Evolutionary conservation across 2,888 invertebrate genomes (phyloP).

Genomic region (Philereme transversata): DNA sequence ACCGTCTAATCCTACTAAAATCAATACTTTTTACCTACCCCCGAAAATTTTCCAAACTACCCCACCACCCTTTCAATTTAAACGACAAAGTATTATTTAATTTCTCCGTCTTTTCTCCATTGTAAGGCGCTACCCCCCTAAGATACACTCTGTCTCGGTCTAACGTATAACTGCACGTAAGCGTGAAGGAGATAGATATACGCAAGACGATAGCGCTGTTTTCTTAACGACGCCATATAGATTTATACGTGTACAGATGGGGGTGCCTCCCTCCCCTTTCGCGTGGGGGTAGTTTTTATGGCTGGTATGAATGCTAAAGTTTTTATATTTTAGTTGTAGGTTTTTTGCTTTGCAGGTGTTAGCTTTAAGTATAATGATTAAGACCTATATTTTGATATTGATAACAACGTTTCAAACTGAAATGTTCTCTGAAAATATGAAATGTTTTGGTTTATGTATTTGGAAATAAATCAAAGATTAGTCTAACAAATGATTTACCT

Average conservation of each 20-base stretch:
- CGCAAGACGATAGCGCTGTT: conserved; percentile 73
- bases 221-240: conserved; percentile 83
- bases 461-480: too few species aligned
- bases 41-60: conserved; percentile 73
- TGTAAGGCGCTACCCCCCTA: conserved; percentile 70
- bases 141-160: conserved; percentile 65
- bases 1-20: conserved; percentile 73
- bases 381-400: too few species aligned
- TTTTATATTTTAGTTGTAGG: conserved; percentile 18
- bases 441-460: too few species aligned
- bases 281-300: conserved; percentile 66
- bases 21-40: conserved; percentile 81
- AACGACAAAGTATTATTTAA: conserved; percentile 84
- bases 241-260: conserved; percentile 75
- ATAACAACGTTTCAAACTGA: too few species aligned
- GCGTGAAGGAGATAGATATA: conserved; percentile 65
- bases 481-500: too few species aligned
- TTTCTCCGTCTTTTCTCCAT: conserved; percentile 82
- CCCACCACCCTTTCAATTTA: conserved; percentile 72
- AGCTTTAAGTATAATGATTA: too few species aligned
- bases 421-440: too few species aligned
- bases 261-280: conserved; percentile 50
- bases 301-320: conserved; percentile 34
- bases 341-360: conserved; percentile 2
- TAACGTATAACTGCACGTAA: conserved; percentile 46